Conservation (phyloP, 1,140 invertebrate genomes). For the Pectinophora gossypiella region DNA sequence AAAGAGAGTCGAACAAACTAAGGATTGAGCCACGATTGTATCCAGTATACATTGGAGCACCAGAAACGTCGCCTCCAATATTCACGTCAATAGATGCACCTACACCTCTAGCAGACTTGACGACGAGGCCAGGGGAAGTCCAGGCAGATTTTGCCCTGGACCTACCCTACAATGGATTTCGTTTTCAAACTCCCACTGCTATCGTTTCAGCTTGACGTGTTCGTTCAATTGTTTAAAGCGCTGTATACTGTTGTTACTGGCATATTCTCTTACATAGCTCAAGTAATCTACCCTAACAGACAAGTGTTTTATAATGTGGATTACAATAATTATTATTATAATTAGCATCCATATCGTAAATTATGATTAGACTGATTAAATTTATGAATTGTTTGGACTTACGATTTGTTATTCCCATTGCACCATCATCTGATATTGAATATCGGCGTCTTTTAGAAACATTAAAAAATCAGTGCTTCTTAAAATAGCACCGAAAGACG, state of each 20-base stretch:
- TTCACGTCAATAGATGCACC: conserved; percentile 41
- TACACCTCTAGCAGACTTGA: conserved; percentile 38
- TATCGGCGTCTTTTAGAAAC: too few species aligned
- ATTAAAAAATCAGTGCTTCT: too few species aligned
- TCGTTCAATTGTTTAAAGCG: conserved; percentile 40
- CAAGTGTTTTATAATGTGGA: conserved; percentile 31
- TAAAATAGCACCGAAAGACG: too few species aligned
- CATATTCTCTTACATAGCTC: conserved; percentile 48
- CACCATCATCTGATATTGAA: too few species aligned
- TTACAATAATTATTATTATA: neutral
- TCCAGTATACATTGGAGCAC: conserved; percentile 34
- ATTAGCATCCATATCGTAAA: neutral
- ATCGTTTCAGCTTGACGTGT: conserved; percentile 65
- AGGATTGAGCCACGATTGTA: conserved; percentile 22
- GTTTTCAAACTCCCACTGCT: conserved; percentile 68
- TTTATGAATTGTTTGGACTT: too few species aligned
- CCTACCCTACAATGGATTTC: conserved; percentile 64
- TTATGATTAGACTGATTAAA: neutral
- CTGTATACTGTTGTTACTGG: conserved; percentile 39
- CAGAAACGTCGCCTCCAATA: conserved; percentile 11
- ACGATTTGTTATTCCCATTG: too few species aligned
- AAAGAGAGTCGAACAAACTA: conserved; percentile 4
- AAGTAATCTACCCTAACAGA: conserved; percentile 53
- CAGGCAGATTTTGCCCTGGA: conserved; percentile 69
- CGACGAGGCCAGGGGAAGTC: conserved; percentile 55